Conservation (phyloP, 2,113 vertebrate genomes). For the Oreochromis aureus region DNA sequence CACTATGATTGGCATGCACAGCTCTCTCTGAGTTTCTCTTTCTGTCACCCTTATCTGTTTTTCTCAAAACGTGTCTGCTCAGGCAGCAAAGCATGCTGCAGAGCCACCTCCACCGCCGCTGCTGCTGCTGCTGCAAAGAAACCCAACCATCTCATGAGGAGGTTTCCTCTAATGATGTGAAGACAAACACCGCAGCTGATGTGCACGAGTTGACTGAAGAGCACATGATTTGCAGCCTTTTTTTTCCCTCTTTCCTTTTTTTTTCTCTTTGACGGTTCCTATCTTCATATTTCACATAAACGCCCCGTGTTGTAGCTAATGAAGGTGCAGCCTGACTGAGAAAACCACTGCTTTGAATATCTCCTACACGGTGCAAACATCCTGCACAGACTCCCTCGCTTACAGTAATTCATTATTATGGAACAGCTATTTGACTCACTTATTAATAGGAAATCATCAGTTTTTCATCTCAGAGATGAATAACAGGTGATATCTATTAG, state of each 20-base stretch:
- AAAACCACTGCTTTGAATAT: conserved; percentile 27
- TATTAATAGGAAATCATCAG: conserved; percentile 36
- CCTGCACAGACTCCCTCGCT: conserved; percentile 4
- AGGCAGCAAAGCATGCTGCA: conserved; percentile 2
- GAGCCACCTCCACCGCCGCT: not conserved
- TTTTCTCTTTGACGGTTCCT: not conserved
- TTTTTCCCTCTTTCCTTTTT: not conserved
- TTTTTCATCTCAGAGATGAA: conserved; percentile 9
- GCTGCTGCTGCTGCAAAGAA: conserved; percentile 4
- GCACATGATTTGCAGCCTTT: conserved; percentile 24
- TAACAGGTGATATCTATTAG: not conserved
- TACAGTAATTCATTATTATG: conserved; percentile 41
- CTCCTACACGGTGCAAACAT: conserved; percentile 5
- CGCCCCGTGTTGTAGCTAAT: not conserved
- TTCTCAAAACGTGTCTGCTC: not conserved
- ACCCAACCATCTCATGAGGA: not conserved
- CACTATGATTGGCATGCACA: not conserved
- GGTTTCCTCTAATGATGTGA: conserved; percentile 14
- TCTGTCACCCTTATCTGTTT: not conserved
- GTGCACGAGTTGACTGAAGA: conserved; percentile 13
- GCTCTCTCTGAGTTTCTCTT: not conserved
- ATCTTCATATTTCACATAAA: conserved; percentile 26
- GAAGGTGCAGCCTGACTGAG: not conserved
- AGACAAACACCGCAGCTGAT: conserved; percentile 6
- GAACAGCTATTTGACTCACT: conserved; percentile 19